Conservation (phyloP, 2,113 vertebrate species). For the Pteruthius melanotis region DNA sequence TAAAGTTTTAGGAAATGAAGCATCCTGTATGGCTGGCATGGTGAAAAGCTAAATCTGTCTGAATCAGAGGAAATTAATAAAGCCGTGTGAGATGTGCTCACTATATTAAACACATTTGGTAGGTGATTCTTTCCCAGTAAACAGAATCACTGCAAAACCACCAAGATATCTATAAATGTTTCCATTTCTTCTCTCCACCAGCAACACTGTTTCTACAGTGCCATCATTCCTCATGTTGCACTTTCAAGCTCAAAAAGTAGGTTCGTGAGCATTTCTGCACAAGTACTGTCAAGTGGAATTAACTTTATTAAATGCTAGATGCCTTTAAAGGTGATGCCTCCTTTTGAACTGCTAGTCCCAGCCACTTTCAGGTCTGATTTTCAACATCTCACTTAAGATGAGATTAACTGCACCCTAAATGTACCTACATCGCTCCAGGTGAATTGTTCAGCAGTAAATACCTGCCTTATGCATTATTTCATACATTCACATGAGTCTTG, state of each 20-base stretch:
- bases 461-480: neutral
- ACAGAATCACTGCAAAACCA: neutral
- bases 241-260: neutral
- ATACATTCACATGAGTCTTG: neutral
- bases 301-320: neutral
- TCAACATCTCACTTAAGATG: neutral
- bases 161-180: neutral
- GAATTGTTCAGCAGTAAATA: neutral
- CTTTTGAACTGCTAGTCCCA: neutral
- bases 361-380: neutral
- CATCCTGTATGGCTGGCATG: slow-evolving; percentile 19
- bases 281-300: neutral
- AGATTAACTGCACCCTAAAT: neutral
- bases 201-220: neutral
- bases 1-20: neutral
- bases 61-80: slow-evolving; percentile 30
- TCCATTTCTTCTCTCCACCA: neutral
- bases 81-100: neutral
- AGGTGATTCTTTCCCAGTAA: neutral
- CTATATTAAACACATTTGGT: neutral
- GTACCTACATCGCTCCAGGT: neutral
- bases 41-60: slow-evolving; percentile 30
- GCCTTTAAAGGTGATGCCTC: neutral
- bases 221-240: neutral
- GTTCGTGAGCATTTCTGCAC: neutral